A percentile compares a stretch with the other conserved stretches of the same genome.
Conservation (phyloP, 2,113 vertebrate species). For the Pithys albifrons region DNA sequence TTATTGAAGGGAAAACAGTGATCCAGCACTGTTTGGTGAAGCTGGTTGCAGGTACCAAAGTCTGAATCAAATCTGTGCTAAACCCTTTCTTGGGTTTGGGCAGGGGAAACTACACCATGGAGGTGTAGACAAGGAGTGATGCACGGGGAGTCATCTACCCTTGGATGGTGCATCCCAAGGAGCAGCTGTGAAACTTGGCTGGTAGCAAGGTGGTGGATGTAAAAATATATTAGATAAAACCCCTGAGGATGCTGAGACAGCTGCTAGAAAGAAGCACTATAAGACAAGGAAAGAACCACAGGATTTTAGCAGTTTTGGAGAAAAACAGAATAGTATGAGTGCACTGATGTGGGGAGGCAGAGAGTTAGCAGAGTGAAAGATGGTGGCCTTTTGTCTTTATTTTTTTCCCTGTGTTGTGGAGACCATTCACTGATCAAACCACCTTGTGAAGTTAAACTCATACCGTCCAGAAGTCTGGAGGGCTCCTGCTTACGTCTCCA, state of each 20-base stretch:
- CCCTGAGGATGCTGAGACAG: not conserved
- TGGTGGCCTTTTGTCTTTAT: not conserved
- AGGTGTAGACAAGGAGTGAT: not conserved
- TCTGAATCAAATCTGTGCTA: accelerated
- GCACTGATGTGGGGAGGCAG: not conserved
- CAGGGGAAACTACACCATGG: accelerated
- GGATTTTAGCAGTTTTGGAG: not conserved
- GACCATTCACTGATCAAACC: not conserved
- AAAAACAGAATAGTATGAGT: not conserved
- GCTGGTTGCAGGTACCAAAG: not conserved
- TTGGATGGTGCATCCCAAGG: not conserved
- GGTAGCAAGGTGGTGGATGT: not conserved
- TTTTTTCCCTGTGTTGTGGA: accelerated
- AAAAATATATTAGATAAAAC: not conserved
- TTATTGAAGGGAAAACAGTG: not conserved
- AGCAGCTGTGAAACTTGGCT: not conserved
- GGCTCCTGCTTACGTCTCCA: not conserved
- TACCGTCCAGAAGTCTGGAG: not conserved
- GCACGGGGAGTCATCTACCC: not conserved
- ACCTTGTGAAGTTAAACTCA: not conserved
- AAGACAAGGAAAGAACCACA: not conserved
- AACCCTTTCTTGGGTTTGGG: not conserved
- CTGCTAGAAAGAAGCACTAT: not conserved
- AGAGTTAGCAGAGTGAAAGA: not conserved
- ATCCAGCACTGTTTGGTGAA: accelerated